A percentile compares a stretch with the other conserved stretches of the same genome.
Evolutionary conservation across 2,797 vertebrate genomes (phyloP).

Genomic region (Taenioides sp.): DNA sequence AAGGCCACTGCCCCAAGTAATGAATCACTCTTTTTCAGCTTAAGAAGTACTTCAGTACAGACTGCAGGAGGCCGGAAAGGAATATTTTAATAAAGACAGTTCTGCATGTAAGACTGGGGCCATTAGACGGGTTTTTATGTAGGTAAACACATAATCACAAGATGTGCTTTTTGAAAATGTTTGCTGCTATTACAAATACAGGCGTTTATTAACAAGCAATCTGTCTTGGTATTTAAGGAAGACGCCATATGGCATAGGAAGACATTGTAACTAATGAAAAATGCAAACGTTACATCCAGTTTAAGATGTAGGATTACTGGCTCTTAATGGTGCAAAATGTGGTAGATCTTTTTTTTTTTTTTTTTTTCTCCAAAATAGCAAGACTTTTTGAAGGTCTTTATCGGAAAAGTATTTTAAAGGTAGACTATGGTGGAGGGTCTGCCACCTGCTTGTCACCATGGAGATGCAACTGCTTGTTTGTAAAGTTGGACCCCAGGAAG

Average conservation of each 20-base stretch:
- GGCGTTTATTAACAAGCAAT: background rate
- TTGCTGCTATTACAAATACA: background rate
- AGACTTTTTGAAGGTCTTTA: background rate
- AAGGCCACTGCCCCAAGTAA: conserved; percentile 33
- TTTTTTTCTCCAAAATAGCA: too few species aligned
- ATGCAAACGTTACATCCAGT: too few species aligned
- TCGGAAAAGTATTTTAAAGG: background rate
- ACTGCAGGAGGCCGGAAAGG: conserved; percentile 26
- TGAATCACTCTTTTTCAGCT: conserved; percentile 48
- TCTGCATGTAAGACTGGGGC: background rate
- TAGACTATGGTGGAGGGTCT: background rate
- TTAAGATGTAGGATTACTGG: background rate
- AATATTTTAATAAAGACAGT: conserved; percentile 27
- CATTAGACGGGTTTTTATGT: background rate
- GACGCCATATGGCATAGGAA: too few species aligned
- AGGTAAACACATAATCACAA: background rate
- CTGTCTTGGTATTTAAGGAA: background rate
- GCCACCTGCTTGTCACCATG: too few species aligned
- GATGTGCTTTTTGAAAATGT: background rate
- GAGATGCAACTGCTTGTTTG: too few species aligned
- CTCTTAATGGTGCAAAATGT: background rate
- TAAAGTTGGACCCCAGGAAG: too few species aligned
- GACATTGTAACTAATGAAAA: too few species aligned
- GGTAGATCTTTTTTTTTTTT: too few species aligned
- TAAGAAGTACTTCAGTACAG: conserved; percentile 27